Evolutionary conservation across 2,888 invertebrate species (phyloP).

Genomic region (Trimorus sp.): DNA sequence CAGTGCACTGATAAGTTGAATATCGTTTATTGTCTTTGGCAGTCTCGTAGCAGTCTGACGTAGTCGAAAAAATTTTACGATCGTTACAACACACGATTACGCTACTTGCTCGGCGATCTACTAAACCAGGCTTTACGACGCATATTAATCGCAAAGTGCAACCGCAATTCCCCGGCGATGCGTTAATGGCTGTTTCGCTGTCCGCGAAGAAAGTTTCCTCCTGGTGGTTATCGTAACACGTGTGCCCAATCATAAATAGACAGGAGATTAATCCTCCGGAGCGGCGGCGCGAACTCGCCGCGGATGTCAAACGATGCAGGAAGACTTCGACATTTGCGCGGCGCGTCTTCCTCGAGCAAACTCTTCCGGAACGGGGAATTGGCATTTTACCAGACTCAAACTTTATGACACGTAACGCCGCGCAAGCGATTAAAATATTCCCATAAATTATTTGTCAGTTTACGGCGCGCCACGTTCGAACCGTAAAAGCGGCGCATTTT

Average conservation of each 20-base stretch:
- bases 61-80: too few species aligned
- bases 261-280: slow-evolving; percentile 42
- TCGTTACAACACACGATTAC: too few species aligned
- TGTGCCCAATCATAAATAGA: slow-evolving; percentile 29
- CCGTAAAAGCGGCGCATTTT: slow-evolving; percentile 19
- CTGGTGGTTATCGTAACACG: slow-evolving; percentile 12
- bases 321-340: slow-evolving; percentile 49
- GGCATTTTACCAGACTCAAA: slow-evolving; percentile 48
- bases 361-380: slow-evolving; percentile 56
- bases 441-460: slow-evolving; percentile 49
- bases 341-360: slow-evolving; percentile 24
- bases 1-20: too few species aligned
- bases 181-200: slow-evolving; percentile 13
- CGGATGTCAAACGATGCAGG: slow-evolving; percentile 34
- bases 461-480: slow-evolving; percentile 19
- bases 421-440: slow-evolving; percentile 46
- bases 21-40: too few species aligned
- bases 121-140: too few species aligned
- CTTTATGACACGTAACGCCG: slow-evolving; percentile 51
- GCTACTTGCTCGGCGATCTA: neutral
- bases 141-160: neutral
- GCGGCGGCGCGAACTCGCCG: slow-evolving; percentile 16
- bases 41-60: too few species aligned
- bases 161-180: slow-evolving; percentile 1
- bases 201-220: slow-evolving; percentile 42